phyloP scores from a whole-genome alignment of 2,797 vertebrate species.

The Lateolabrax maculatus region DNA sequence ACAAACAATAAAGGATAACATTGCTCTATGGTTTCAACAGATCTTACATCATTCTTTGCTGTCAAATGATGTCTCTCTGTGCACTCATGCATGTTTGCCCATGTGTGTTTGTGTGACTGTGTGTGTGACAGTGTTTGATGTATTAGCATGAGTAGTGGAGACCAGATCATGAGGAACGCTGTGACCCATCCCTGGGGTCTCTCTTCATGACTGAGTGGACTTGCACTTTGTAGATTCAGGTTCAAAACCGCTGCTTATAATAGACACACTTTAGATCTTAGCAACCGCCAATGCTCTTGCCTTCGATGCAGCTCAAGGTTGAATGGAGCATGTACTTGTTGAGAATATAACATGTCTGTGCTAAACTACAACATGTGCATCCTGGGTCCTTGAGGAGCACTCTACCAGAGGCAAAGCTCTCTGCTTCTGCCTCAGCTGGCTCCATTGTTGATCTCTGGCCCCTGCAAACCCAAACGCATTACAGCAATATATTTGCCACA shows the following conservation, averaged over 20 bases:
- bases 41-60: not conserved
- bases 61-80: constrained; percentile 10
- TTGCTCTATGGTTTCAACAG: not conserved
- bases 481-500: constrained; percentile 65
- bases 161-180: constrained; percentile 29
- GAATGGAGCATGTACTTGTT: constrained; percentile 52
- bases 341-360: constrained; percentile 49
- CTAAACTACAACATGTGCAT: constrained; percentile 56
- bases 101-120: constrained; percentile 17
- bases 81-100: constrained; percentile 9
- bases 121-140: constrained; percentile 19
- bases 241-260: constrained; percentile 59
- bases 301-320: constrained; percentile 54
- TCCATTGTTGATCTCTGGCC: constrained; percentile 69
- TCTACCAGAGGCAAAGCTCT: constrained; percentile 55
- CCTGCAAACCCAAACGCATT: constrained; percentile 54
- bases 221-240: constrained; percentile 64
- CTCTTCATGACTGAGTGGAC: constrained; percentile 61
- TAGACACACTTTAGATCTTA: constrained; percentile 64
- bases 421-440: constrained; percentile 56
- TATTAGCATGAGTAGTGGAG: constrained; percentile 26
- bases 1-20: not conserved
- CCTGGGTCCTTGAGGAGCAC: constrained; percentile 59
- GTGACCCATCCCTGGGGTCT: constrained; percentile 47
- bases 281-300: constrained; percentile 26